Percentiles rank a stretch among this genome's conserved stretches.
phyloP scores from a whole-genome alignment of 2,888 invertebrate species.

The Cheiracanthium punctorium region DNA sequence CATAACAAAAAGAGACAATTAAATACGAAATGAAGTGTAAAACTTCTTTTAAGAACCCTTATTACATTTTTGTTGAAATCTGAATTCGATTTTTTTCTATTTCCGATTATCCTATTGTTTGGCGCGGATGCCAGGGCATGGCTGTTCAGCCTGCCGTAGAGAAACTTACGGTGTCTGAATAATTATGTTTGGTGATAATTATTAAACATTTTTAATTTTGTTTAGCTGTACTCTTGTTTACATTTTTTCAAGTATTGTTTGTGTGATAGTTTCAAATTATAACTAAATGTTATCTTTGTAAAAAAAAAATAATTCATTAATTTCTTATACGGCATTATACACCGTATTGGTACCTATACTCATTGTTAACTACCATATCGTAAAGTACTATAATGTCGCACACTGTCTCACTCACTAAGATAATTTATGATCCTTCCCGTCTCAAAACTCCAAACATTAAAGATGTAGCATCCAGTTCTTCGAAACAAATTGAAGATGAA shows the following conservation, averaged over 20 bases:
- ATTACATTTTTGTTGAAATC: no score
- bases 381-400: slow-evolving; percentile 24
- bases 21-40: no score
- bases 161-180: neutral
- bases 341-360: neutral
- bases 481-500: slow-evolving; percentile 30
- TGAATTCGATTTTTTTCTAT: neutral
- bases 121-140: neutral
- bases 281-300: no score
- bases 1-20: no score
- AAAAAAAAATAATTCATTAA: no score
- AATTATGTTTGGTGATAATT: neutral
- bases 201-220: no score
- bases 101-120: neutral
- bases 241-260: no score
- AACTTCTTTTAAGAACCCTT: no score
- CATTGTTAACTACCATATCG: neutral
- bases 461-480: slow-evolving; percentile 13
- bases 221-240: neutral
- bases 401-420: slow-evolving; percentile 16
- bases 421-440: slow-evolving; percentile 19
- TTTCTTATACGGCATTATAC: neutral
- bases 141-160: neutral
- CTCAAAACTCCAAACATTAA: slow-evolving; percentile 48
- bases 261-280: no score